A percentile compares a stretch with the other conserved stretches of the same genome.
phyloP scores from a whole-genome alignment of 2,113 vertebrate genomes.

The Fregetta grallaria region DNA sequence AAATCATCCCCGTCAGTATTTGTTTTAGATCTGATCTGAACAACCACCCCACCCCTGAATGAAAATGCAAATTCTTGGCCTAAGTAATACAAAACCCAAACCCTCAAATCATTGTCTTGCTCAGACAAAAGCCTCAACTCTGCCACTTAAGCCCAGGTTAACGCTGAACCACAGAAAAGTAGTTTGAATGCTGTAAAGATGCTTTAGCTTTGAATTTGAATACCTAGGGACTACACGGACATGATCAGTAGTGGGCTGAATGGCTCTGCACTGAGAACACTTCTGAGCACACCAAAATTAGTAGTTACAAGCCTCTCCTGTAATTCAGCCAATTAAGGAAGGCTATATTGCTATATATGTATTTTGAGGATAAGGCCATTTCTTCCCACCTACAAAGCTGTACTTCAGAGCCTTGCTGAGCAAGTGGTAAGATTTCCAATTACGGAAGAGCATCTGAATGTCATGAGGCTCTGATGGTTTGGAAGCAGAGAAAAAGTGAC shows the following conservation, averaged over 20 bases:
- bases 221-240: too few species aligned
- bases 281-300: background rate
- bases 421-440: background rate
- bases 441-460: background rate
- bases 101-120: background rate
- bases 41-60: background rate
- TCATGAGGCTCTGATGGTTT: background rate
- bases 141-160: background rate
- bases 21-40: background rate
- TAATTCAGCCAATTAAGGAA: background rate
- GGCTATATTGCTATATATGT: accelerated
- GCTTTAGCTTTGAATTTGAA: background rate
- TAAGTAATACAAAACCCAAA: background rate
- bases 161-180: background rate
- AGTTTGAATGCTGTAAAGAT: background rate
- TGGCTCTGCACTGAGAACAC: background rate
- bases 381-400: background rate
- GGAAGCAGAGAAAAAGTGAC: background rate
- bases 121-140: background rate
- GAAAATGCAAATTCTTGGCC: background rate
- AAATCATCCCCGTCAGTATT: background rate
- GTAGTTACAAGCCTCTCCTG: background rate
- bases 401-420: background rate
- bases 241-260: accelerated
- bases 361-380: background rate